Conservation (phyloP, 2,888 invertebrate species). For the Timema podura region DNA sequence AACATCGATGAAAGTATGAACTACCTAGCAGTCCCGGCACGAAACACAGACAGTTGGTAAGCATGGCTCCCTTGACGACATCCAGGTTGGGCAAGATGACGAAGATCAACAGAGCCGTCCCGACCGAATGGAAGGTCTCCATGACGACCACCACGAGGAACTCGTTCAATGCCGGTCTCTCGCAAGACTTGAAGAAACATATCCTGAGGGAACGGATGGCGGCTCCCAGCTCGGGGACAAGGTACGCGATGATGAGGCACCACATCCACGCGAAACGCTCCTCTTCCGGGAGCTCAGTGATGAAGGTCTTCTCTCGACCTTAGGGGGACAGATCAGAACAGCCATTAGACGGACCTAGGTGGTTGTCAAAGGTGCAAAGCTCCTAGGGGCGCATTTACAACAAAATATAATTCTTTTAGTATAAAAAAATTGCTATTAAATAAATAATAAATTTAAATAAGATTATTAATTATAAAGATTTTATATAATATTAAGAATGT, state of each 20-base stretch:
- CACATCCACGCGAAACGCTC: slow-evolving; percentile 75
- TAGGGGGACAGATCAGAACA: slow-evolving; percentile 7
- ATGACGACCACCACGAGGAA: slow-evolving; percentile 62
- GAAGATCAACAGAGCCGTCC: slow-evolving; percentile 71
- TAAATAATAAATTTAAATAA: too few species aligned
- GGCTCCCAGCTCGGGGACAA: slow-evolving; percentile 70
- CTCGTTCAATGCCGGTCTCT: slow-evolving; percentile 52
- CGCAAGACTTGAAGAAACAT: slow-evolving; percentile 67
- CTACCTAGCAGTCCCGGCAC: slow-evolving; percentile 71
- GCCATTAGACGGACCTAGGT: too few species aligned
- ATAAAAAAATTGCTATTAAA: neutral
- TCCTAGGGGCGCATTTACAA: neutral
- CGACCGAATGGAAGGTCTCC: slow-evolving; percentile 75
- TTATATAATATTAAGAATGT: too few species aligned
- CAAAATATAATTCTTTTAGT: neutral
- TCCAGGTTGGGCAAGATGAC: slow-evolving; percentile 74
- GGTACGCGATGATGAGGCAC: slow-evolving; percentile 70
- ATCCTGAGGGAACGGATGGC: slow-evolving; percentile 67
- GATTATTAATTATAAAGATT: too few species aligned
- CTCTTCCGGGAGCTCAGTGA: slow-evolving; percentile 44
- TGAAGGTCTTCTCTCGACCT: slow-evolving; percentile 42
- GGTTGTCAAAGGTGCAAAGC: neutral
- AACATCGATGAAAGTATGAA: too few species aligned
- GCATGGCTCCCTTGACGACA: slow-evolving; percentile 74
- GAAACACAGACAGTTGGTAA: slow-evolving; percentile 79